Evolutionary conservation across 2,797 vertebrate genomes (phyloP), one percentile per base, ranked within the genome.

Genomic region (Spinibarbus caldwelli): DNA sequence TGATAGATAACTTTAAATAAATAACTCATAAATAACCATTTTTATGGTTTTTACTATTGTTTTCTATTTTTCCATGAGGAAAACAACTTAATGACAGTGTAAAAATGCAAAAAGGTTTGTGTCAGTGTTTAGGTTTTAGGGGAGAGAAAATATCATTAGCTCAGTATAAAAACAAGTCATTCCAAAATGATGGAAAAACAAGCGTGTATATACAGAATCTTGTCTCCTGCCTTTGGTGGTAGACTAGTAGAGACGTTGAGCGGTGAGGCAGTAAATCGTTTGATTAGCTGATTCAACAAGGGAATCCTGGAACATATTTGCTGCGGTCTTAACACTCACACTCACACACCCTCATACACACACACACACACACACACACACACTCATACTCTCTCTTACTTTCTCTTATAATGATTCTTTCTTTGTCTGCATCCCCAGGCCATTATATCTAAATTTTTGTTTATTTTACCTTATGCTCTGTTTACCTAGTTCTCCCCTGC

Each of bases 261-360:
- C 62, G n/a, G 71, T 49, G 80, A 84, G 54, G 79, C 71, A 77
- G 72, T 59, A 47, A 43, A 87, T 85, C 36, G 9, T 86, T 85
- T 83, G 84, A 90, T 86, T 88, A 68, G n/a, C 54, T 45, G 62
- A 47, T 72, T 59, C 64, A 75, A 43, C 62, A 78, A 66, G 86
- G 75, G 49, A 78, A 70, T 86, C 23, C 76, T 26, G 34, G 36
- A 82, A 87, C 62, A 71, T 59, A 57, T 79, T 41, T 79, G 45
- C 17, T 45, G 6, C 26, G 23, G 21, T 47, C 41, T 75, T 52
- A 72, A 84, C 77, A 81, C 49, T 67, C 52, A 43, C 41, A 79
- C 36, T 7, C 36, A 38, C 36, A 36, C 36, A 36, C 36, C 5
- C 34, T 5, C 34, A 3, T 54, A 41, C 43, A 75, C 23, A 68